Evolutionary conservation across 2,888 invertebrate genomes (phyloP).

Genomic region (Lapara coniferarum): DNA sequence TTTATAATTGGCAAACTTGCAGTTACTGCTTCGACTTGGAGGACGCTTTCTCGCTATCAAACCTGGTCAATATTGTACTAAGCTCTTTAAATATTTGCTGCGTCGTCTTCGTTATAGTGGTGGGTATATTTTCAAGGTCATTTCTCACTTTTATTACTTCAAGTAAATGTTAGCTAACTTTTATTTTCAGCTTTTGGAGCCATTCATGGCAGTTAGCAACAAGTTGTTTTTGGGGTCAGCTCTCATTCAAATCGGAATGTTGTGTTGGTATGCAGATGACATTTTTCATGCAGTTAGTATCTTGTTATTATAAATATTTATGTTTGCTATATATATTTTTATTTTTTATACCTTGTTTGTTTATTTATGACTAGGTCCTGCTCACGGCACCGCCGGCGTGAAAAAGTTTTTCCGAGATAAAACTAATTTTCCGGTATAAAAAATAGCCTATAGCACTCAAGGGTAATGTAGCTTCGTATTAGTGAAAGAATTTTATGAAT

Average conservation of each 20-base stretch:
- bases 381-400: no score
- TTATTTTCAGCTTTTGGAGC: slow-evolving; percentile 69
- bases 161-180: slow-evolving; percentile 9
- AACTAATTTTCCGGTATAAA: no score
- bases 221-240: slow-evolving; percentile 72
- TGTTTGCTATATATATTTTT: no score
- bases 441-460: no score
- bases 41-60: slow-evolving; percentile 69
- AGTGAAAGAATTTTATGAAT: no score
- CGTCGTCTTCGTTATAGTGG: slow-evolving; percentile 74
- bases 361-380: no score
- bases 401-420: no score
- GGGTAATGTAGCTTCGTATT: no score
- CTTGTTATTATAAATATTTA: not conserved
- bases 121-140: slow-evolving; percentile 45
- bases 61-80: slow-evolving; percentile 69
- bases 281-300: slow-evolving; percentile 71
- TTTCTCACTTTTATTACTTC: slow-evolving; percentile 20
- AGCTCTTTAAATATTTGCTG: slow-evolving; percentile 78
- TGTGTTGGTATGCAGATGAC: slow-evolving; percentile 79
- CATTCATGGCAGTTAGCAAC: slow-evolving; percentile 67
- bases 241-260: slow-evolving; percentile 72
- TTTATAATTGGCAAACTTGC: slow-evolving; percentile 39
- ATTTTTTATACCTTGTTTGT: no score
- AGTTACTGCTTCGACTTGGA: slow-evolving; percentile 76